Percentiles rank a stretch among this genome's conserved stretches.
phyloP scores from a whole-genome alignment of 37 sponge, comb jelly and placozoan species.

The Axinella damicornis region DNA sequence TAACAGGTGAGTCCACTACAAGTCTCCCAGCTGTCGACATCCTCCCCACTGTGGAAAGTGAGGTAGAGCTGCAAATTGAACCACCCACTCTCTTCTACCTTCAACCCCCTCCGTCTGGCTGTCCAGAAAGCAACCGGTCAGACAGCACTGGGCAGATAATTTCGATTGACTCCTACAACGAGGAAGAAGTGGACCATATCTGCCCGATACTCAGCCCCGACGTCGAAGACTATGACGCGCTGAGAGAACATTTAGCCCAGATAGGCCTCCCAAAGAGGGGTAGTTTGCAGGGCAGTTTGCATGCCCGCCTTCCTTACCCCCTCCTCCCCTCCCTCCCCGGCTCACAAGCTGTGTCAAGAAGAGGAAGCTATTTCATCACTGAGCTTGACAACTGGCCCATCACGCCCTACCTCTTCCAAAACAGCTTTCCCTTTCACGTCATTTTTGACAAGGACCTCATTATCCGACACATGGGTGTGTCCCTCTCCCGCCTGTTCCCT shows the following conservation, averaged over 20 bases:
- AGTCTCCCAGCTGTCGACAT: too few species aligned
- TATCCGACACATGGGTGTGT: constrained; percentile 62
- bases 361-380: constrained; percentile 1
- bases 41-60: too few species aligned
- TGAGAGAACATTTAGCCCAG: too few species aligned
- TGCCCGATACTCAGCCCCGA: too few species aligned
- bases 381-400: constrained; percentile 53
- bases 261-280: too few species aligned
- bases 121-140: background rate
- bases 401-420: constrained; percentile 34
- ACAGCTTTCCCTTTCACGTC: constrained; percentile 84
- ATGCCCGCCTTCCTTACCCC: constrained; percentile 8
- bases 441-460: constrained; percentile 66
- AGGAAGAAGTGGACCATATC: too few species aligned
- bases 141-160: constrained; percentile 4
- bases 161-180: background rate
- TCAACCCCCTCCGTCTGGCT: background rate
- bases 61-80: too few species aligned
- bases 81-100: too few species aligned
- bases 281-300: background rate
- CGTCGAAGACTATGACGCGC: too few species aligned
- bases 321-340: constrained; percentile 6
- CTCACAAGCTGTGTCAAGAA: constrained; percentile 9
- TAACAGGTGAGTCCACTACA: too few species aligned
- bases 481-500: constrained; percentile 69